Base-by-base conservation (phyloP, 2,797 vertebrate genomes). In the Neopelma chrysocephalum region DNA sequence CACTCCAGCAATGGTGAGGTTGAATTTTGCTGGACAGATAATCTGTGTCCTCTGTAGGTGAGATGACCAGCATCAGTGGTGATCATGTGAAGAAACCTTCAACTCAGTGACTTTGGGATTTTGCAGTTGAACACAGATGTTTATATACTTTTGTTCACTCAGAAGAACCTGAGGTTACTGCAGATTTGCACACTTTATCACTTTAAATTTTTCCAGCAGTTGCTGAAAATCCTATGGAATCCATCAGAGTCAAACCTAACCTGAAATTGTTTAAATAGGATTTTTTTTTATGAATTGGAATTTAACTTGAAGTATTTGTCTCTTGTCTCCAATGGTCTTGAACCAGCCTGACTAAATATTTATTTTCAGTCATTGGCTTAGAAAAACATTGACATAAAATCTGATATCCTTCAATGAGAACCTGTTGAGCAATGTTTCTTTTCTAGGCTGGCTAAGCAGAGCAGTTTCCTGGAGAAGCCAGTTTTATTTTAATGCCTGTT, bases 311-410 rank as follows among this genome's bases (percentile, higher is more conserved):
- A 80, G 16, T 84, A 45, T 76, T 89, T 1, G 2, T 90, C 34
- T 79, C 45, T 68, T 75, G 20, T 79, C 48, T 70, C 36, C 14
- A 3, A 26, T 62, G 27, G 43, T 85, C 40, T 36, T 66, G 58
- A 92, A 42, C 22, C 31, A 89, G 69, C 26, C 32, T 92, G 79
- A 70, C 36, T 85, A 80, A 92, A 80, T 85, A 87, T 62, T 87
- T 96, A 45, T 87, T 87, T 92, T 89, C 60, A 68, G 60, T 18
- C 18, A n/a, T 10, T 94, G 53, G 3, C 43, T 80, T 91, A 89
- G 71, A 91, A 80, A 94, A 92, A 80, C 48, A 48, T 62, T 85
- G 60, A 19, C 83, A 26, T 77, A 80, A 92, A 92, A 91, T 22
- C 51, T 68, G 64, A 73, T 94, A 80, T 66, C n/a, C 43, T 45